Conservation (phyloP, 1,140 invertebrate genomes). For the Neomicropteryx cornuta region DNA sequence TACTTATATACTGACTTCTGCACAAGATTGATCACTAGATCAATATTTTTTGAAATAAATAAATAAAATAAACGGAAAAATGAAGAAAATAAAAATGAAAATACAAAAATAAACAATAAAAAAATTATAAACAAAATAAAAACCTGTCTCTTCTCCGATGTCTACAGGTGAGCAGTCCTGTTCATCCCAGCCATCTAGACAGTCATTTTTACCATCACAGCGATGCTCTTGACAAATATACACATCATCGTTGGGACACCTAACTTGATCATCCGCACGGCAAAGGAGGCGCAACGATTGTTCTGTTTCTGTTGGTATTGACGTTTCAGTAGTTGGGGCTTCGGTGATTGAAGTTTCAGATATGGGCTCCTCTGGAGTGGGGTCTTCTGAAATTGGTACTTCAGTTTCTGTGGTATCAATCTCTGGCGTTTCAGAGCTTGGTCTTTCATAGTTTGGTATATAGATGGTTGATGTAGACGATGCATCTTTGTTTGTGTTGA, state of each 20-base stretch:
- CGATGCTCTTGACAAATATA: conserved; percentile 39
- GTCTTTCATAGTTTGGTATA: neutral
- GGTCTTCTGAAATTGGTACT: neutral
- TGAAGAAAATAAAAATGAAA: no score
- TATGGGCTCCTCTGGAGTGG: neutral
- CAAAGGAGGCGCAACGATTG: conserved; percentile 20
- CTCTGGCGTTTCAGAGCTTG: conserved; percentile 7
- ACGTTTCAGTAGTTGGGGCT: neutral
- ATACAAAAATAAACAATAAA: no score
- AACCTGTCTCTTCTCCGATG: no score
- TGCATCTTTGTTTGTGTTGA: no score
- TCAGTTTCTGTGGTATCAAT: neutral
- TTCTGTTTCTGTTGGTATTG: neutral
- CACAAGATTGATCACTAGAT: no score
- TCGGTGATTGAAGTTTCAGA: neutral
- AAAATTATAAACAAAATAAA: no score
- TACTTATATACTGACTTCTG: no score
- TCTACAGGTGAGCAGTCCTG: conserved; percentile 23
- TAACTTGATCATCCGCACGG: conserved; percentile 42
- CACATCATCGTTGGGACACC: conserved; percentile 26
- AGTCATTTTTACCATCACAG: conserved; percentile 45
- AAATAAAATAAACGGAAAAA: no score
- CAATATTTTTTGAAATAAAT: no score
- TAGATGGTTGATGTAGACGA: no score
- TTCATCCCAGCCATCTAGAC: conserved; percentile 46